phyloP scores from a whole-genome alignment of 2,888 invertebrate genomes.

The Dichetophora obliterata region DNA sequence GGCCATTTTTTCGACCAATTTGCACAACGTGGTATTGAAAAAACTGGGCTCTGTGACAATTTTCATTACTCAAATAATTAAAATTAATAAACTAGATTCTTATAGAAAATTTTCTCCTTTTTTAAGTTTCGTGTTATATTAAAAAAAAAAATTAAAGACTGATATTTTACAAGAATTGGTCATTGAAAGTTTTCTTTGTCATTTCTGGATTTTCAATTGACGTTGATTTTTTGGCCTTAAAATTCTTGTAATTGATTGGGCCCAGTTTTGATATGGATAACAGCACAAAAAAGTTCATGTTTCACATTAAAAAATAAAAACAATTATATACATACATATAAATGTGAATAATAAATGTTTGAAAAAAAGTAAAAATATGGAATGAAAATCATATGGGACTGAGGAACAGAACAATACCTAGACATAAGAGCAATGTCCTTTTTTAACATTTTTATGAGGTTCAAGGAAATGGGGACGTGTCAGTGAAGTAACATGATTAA shows the following conservation, averaged over 20 bases:
- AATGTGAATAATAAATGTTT: background rate
- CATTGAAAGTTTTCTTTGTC: too few species aligned
- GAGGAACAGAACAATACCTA: background rate
- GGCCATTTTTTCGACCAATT: too few species aligned
- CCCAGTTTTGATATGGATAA: background rate
- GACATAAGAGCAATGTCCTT: background rate
- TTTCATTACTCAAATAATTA: too few species aligned
- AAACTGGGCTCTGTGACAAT: too few species aligned
- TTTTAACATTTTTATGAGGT: background rate
- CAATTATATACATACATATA: background rate
- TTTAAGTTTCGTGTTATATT: too few species aligned
- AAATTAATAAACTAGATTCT: too few species aligned
- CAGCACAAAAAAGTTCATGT: slow-evolving; percentile 37
- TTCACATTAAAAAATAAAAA: slow-evolving; percentile 6
- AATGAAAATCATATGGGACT: background rate
- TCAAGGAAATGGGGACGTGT: background rate
- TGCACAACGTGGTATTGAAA: too few species aligned
- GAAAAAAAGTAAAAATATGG: background rate
- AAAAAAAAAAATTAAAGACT: too few species aligned
- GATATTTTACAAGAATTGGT: too few species aligned
- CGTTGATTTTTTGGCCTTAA: background rate
- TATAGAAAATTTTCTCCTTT: too few species aligned
- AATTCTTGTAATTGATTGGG: slow-evolving; percentile 13
- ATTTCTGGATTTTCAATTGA: too few species aligned
- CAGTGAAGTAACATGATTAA: background rate